These are phyloP conservation scores for Scomberomorus guttatus DNA, from an alignment of 2,797 vertebrate species.

Conservation along the genomic window DNA sequence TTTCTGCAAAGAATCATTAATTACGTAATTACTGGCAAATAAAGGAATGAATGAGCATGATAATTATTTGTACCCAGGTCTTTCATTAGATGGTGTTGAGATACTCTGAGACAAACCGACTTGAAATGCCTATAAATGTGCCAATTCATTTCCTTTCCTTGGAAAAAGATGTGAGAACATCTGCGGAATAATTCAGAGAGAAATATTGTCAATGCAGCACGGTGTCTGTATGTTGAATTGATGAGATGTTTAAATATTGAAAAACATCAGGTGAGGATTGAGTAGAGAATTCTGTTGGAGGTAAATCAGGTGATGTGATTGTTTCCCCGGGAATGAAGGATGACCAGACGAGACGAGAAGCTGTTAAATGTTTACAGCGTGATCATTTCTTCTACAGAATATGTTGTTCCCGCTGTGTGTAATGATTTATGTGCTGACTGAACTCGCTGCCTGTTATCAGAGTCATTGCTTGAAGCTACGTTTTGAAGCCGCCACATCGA, in stretches of 20 bases:
- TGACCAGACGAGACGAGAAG: slow-evolving; percentile 2
- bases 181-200: neutral
- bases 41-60: slow-evolving; percentile 7
- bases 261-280: neutral
- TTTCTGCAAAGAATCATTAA: slow-evolving; percentile 36
- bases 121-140: neutral
- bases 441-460: slow-evolving; percentile 6
- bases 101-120: slow-evolving; percentile 14
- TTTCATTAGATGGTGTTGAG: slow-evolving; percentile 16
- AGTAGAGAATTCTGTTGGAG: neutral
- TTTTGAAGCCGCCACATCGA: slow-evolving; percentile 10
- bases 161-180: neutral
- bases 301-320: slow-evolving; percentile 19
- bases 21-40: slow-evolving; percentile 22
- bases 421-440: slow-evolving; percentile 33
- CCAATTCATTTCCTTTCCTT: neutral
- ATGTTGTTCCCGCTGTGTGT: slow-evolving; percentile 2
- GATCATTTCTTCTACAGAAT: slow-evolving; percentile 21
- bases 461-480: slow-evolving; percentile 5
- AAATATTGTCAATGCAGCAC: neutral
- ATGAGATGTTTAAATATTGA: slow-evolving; percentile 22
- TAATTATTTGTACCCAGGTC: slow-evolving; percentile 10
- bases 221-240: neutral
- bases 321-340: slow-evolving; percentile 21
- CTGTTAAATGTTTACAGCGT: slow-evolving; percentile 34